Evolutionary conservation across 2,113 vertebrate species (phyloP).

Genomic region (Caracal caracal): DNA sequence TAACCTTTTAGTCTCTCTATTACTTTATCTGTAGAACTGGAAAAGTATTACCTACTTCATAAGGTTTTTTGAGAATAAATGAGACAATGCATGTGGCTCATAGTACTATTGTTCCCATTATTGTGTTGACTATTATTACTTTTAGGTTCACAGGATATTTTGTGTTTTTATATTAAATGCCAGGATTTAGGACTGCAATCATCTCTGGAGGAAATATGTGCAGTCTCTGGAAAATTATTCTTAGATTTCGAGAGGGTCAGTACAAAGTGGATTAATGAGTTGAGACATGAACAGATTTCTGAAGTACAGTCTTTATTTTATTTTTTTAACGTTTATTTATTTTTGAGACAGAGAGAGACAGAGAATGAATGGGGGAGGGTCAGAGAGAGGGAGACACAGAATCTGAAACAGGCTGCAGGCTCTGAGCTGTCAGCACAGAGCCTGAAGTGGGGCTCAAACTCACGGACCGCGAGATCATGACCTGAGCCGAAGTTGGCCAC

Average conservation of each 20-base stretch:
- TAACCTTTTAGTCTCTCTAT: background rate
- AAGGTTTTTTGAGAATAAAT: background rate
- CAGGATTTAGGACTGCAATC: conserved; percentile 64
- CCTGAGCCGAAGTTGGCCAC: too few relatives aligned
- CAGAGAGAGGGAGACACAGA: too few relatives aligned
- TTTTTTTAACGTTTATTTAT: too few relatives aligned
- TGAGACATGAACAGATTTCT: conserved; percentile 37
- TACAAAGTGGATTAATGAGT: background rate
- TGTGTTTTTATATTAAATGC: conserved; percentile 49
- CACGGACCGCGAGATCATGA: too few relatives aligned
- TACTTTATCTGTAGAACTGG: background rate
- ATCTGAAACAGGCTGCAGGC: too few relatives aligned
- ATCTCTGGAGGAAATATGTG: conserved; percentile 55
- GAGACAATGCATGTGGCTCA: background rate
- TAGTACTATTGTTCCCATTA: background rate
- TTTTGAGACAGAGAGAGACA: too few relatives aligned
- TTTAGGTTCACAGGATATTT: background rate
- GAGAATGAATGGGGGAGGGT: too few relatives aligned
- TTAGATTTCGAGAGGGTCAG: conserved; percentile 52
- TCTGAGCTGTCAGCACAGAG: too few relatives aligned
- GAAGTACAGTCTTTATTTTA: background rate
- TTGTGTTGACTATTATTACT: background rate
- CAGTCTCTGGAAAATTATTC: conserved; percentile 58
- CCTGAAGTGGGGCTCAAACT: too few relatives aligned
- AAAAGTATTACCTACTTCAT: background rate